phyloP scores from a whole-genome alignment of 1,140 invertebrate genomes.

The Panulirus ornatus region DNA sequence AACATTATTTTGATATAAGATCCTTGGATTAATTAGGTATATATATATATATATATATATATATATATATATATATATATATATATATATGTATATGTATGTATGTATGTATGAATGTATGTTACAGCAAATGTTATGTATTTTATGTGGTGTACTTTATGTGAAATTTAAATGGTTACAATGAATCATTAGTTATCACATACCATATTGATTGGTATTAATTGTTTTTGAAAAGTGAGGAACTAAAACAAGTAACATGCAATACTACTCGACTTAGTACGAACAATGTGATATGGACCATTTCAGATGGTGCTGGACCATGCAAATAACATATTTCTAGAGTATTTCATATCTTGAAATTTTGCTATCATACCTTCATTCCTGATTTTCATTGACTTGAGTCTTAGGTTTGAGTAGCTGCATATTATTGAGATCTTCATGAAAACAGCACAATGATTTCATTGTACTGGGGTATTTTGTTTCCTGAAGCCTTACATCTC shows the following conservation, averaged over 20 bases:
- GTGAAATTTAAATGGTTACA: neutral
- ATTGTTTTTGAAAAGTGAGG: neutral
- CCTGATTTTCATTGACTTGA: slow-evolving; percentile 5
- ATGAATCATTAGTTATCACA: neutral
- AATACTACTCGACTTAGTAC: slow-evolving; percentile 39
- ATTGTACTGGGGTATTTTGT: neutral
- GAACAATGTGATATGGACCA: slow-evolving; percentile 63
- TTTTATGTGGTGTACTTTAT: too few species aligned
- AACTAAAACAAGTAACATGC: neutral
- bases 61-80: slow-evolving; percentile 51
- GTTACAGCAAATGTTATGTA: too few species aligned
- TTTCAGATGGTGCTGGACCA: slow-evolving; percentile 68
- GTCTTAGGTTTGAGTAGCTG: slow-evolving; percentile 47
- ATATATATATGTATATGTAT: slow-evolving; percentile 50
- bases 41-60: too few species aligned
- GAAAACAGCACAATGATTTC: slow-evolving; percentile 37
- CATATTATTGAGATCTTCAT: slow-evolving; percentile 11
- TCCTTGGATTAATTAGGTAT: neutral
- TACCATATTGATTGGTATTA: neutral
- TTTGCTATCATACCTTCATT: slow-evolving; percentile 8
- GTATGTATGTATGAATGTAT: too few species aligned
- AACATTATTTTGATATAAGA: neutral
- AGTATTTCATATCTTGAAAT: slow-evolving; percentile 18
- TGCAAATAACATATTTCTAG: slow-evolving; percentile 11
- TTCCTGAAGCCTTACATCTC: slow-evolving; percentile 7